Evolutionary conservation across 1,140 invertebrate species (phyloP), one percentile per base, ranked within the genome.

Genomic region (Drosophila sucinea): DNA sequence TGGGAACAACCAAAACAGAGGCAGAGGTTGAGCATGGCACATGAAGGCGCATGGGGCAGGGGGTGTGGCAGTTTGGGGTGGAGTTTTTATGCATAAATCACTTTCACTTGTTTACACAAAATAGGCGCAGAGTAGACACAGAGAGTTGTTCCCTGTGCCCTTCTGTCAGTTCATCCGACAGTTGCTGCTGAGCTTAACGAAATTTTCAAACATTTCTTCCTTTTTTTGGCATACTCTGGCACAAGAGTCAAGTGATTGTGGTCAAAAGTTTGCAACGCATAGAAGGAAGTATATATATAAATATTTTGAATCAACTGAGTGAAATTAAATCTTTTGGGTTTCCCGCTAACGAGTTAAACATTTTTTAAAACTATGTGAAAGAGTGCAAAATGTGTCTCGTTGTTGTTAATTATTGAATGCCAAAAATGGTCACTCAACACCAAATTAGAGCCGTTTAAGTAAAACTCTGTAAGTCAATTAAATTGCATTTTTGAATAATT

Each of bases 81-180:
- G 38, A 55, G 58, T 71, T 70, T 74, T 66, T 89, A 70, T 87
- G 80, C 85, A 87, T 87, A 87, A 87, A 87, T 87, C 84, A 87
- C 84, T 87, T 87, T 87, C 84, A 87, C 84, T 87, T 87, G 84
- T 89, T 87, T 87, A 89, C 85, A 89, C 84, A 87, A 87, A 51
- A 80, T 87, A 89, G 83, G 83, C 81, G 70, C 85, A 77, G 76
- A 83, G 66, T 72, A 54, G 7, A 10, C 40, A 41, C 29, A 44
- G 64, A 63, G 64, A 35, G 73, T 44, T 23, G 73, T 60, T 47
- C 27, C 60, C 40, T n/a, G 23, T 17, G n/a, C 29, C 60, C 8
- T 8, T 38, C 33, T 23, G 54, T 51, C 67, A 62, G 58, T 73
- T 32, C 66, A 65, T 56, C 40, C 61, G 69, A 54, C 47, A 40